These are phyloP conservation scores for Alectura lathami DNA, from an alignment of 2,113 vertebrate species.

Conservation along the genomic window DNA sequence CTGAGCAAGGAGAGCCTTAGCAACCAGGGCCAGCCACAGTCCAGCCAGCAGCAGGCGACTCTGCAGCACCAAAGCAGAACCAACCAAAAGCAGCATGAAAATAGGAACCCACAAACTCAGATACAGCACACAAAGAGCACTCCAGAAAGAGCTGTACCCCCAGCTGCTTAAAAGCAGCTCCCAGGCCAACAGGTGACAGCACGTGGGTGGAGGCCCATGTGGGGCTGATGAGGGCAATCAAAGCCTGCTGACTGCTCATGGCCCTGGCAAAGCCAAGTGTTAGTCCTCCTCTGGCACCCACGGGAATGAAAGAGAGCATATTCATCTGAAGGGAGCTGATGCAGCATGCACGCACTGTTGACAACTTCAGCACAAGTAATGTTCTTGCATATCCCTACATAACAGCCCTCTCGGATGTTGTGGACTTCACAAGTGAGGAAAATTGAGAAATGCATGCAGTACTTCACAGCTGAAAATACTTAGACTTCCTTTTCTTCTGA, in stretches of 20 bases:
- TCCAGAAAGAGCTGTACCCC: fast-evolving
- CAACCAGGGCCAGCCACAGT: fast-evolving
- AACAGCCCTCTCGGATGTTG: background rate
- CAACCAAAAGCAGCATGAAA: fast-evolving
- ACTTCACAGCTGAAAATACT: background rate
- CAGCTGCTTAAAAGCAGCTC: background rate
- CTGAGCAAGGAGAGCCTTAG: background rate
- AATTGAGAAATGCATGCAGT: background rate
- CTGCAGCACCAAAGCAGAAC: fast-evolving
- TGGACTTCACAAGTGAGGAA: background rate
- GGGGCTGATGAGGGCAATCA: background rate
- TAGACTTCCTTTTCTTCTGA: background rate
- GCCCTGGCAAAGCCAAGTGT: background rate
- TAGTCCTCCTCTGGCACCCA: background rate
- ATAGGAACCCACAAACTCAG: background rate
- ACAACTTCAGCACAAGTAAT: background rate
- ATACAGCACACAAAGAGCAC: fast-evolving
- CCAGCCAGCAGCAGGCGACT: fast-evolving
- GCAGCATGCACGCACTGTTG: fast-evolving
- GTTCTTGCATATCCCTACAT: background rate
- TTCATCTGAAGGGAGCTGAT: background rate
- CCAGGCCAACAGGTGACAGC: background rate
- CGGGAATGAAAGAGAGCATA: background rate
- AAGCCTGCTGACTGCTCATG: background rate
- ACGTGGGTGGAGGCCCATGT: fast-evolving